These are phyloP conservation scores for Leptobrachium leishanense DNA, from an alignment of 2,113 vertebrate species.

Conservation along the genomic window DNA sequence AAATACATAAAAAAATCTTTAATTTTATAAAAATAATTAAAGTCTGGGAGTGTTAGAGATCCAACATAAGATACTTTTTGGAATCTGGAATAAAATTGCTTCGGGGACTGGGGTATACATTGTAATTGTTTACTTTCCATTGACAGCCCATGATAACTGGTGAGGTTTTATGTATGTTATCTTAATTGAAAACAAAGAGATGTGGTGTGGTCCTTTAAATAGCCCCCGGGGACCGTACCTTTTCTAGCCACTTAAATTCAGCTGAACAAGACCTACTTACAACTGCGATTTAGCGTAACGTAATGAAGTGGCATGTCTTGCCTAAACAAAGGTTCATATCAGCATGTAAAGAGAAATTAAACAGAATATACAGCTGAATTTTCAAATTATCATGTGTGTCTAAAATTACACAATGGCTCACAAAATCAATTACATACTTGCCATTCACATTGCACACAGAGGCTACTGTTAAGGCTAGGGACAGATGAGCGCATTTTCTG, in stretches of 20 bases:
- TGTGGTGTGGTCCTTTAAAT: slow-evolving; percentile 27
- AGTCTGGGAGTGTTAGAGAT: slow-evolving; percentile 2
- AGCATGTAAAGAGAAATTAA: too few relatives aligned
- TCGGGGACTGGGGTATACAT: slow-evolving; percentile 13
- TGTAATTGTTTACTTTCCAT: slow-evolving; percentile 5
- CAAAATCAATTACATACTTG: too few relatives aligned
- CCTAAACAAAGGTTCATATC: too few relatives aligned
- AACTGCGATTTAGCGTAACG: too few relatives aligned
- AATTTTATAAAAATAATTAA: slow-evolving; percentile 35
- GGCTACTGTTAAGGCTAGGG: too few relatives aligned
- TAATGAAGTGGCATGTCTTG: too few relatives aligned
- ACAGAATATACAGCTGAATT: too few relatives aligned
- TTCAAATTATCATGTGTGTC: too few relatives aligned
- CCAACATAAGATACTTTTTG: slow-evolving; percentile 3
- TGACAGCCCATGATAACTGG: slow-evolving; percentile 29
- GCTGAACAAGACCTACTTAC: slow-evolving; percentile 16
- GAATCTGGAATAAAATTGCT: slow-evolving; percentile 3
- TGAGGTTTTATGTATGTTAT: slow-evolving; percentile 28
- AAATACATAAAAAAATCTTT: slow-evolving; percentile 8
- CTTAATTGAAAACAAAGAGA: slow-evolving; percentile 44
- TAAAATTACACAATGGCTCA: too few relatives aligned
- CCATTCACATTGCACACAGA: too few relatives aligned
- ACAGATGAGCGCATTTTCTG: too few relatives aligned
- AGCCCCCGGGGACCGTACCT: slow-evolving; percentile 30
- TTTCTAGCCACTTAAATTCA: slow-evolving; percentile 54